phyloP scores from a whole-genome alignment of 2,113 vertebrate genomes.

The Parus major region DNA sequence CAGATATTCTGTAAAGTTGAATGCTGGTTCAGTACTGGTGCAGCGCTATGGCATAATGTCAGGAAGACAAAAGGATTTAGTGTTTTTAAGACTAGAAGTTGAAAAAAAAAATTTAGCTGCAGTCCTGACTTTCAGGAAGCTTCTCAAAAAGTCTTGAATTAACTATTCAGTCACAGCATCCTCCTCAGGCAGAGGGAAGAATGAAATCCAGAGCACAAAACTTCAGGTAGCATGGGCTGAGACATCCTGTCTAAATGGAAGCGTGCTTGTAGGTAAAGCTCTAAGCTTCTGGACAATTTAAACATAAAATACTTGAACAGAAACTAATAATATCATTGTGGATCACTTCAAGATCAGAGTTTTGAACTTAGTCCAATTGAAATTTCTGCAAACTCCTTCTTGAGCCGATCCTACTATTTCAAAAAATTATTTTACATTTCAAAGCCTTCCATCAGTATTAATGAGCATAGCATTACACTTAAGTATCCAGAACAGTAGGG shows the following conservation, averaged over 20 bases:
- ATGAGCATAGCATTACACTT: rapidly evolving
- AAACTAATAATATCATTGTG: rapidly evolving
- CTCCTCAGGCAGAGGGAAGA: background rate
- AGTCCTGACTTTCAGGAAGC: background rate
- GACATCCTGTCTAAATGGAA: background rate
- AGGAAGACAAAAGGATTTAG: background rate
- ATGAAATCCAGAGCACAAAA: background rate
- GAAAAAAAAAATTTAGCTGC: background rate
- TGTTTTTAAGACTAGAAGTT: background rate
- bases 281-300: background rate
- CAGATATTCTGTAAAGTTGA: background rate
- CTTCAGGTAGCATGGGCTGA: background rate
- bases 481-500: background rate
- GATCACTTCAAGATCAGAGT: background rate
- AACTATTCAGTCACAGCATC: background rate
- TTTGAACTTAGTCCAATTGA: background rate
- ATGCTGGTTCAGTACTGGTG: background rate
- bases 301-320: background rate
- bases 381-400: background rate
- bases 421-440: background rate
- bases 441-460: background rate
- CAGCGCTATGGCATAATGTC: background rate
- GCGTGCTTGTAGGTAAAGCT: rapidly evolving
- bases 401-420: background rate
- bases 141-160: background rate